phyloP scores from a whole-genome alignment of 2,888 invertebrate genomes.

The Hypena proboscidalis region DNA sequence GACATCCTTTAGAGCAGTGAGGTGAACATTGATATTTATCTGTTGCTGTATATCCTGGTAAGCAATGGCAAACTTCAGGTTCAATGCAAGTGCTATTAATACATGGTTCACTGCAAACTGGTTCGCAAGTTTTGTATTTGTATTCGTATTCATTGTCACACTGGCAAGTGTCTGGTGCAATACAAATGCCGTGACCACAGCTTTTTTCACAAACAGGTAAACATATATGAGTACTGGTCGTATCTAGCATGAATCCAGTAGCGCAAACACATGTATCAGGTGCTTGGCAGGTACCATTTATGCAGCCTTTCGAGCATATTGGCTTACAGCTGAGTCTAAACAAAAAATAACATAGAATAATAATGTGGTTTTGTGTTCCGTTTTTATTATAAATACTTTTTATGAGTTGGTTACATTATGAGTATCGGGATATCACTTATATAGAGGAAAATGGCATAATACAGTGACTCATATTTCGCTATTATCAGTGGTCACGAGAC shows the following conservation, averaged over 20 bases:
- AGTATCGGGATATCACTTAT: too few relatives aligned
- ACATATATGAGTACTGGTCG: slow-evolving; percentile 3
- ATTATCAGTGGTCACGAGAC: too few relatives aligned
- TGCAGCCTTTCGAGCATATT: slow-evolving; percentile 6
- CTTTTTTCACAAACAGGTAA: slow-evolving; percentile 3
- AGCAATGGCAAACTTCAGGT: too few relatives aligned
- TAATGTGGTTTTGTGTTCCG: too few relatives aligned
- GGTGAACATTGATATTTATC: slow-evolving; percentile 18
- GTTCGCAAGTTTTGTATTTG: slow-evolving; percentile 1
- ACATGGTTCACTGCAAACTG: slow-evolving; percentile 13
- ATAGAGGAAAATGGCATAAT: too few relatives aligned
- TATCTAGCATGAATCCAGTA: slow-evolving; percentile 2
- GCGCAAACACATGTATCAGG: slow-evolving; percentile 9
- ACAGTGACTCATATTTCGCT: too few relatives aligned
- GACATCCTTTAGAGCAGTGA: slow-evolving; percentile 7
- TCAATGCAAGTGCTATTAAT: neutral
- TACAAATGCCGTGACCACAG: slow-evolving; percentile 6
- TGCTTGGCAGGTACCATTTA: slow-evolving; percentile 2
- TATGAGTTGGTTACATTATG: too few relatives aligned
- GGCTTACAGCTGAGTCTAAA: slow-evolving; percentile 10
- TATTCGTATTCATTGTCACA: neutral
- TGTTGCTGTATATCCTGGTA: too few relatives aligned
- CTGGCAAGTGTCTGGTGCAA: slow-evolving; percentile 3
- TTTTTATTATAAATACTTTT: too few relatives aligned
- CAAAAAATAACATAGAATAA: too few relatives aligned